phyloP scores from a whole-genome alignment of 2,888 invertebrate species.

The Chrysodeixis includens region DNA sequence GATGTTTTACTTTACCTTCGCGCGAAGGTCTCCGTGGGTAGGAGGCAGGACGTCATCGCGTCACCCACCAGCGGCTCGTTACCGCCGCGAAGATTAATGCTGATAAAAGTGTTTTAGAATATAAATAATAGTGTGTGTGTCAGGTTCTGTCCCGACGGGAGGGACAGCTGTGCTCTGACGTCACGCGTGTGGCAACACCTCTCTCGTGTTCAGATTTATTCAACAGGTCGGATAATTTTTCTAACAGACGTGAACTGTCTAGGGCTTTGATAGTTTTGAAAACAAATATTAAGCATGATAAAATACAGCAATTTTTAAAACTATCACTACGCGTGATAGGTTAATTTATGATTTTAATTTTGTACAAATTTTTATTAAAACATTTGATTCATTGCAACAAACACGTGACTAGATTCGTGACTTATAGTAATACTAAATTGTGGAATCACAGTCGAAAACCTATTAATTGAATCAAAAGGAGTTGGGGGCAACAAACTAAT shows the following conservation, averaged over 20 bases:
- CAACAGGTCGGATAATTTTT: constrained; percentile 54
- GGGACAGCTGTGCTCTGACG: constrained; percentile 72
- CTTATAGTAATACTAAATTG: neutral
- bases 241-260: constrained; percentile 13
- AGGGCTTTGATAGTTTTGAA: neutral
- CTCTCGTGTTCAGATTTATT: constrained; percentile 69
- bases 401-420: neutral
- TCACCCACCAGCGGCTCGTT: constrained; percentile 56
- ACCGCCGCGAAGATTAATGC: constrained; percentile 62
- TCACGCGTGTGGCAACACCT: constrained; percentile 67
- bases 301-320: constrained; percentile 5
- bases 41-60: constrained; percentile 51
- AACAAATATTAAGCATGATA: neutral
- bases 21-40: constrained; percentile 56
- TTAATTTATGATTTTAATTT: constrained; percentile 1
- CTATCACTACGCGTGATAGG: neutral
- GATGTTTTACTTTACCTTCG: constrained; percentile 60
- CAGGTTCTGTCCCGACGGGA: constrained; percentile 62
- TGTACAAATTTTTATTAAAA: neutral
- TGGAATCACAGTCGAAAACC: neutral
- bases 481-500: constrained; percentile 48
- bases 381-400: constrained; percentile 2
- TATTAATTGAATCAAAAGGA: constrained; percentile 35
- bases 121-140: constrained; percentile 56
- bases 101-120: constrained; percentile 64